A percentile compares a stretch with the other conserved stretches of the same genome.
These are phyloP conservation scores for Globodera ellingtonae DNA, from an alignment of 1,140 invertebrate species.

Conservation along the genomic window DNA sequence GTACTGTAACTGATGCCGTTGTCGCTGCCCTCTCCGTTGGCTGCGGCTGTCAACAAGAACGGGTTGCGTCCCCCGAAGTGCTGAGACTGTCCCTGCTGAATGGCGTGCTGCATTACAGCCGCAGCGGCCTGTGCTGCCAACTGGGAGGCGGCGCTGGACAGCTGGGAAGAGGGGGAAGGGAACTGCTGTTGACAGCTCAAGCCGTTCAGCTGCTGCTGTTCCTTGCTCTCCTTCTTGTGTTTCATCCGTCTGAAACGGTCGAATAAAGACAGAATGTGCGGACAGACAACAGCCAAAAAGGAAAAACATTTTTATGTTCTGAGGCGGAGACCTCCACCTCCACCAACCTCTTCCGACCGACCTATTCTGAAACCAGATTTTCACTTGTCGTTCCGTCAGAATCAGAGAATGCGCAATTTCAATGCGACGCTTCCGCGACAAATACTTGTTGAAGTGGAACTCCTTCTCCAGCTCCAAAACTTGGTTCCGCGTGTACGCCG, in stretches of 20 bases:
- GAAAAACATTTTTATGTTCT: too few relatives aligned
- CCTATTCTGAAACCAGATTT: constrained; percentile 73
- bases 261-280: constrained; percentile 61
- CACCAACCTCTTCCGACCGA: neutral
- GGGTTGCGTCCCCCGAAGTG: neutral
- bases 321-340: too few relatives aligned
- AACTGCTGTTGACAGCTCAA: constrained; percentile 16
- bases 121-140: constrained; percentile 20
- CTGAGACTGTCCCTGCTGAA: constrained; percentile 4
- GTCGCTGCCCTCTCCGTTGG: neutral
- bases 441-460: constrained; percentile 87
- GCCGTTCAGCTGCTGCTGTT: constrained; percentile 10
- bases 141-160: constrained; percentile 11
- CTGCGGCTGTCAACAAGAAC: neutral
- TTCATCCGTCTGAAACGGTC: constrained; percentile 41
- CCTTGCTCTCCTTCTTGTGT: constrained; percentile 48
- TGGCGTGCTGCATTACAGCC: constrained; percentile 35
- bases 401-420: constrained; percentile 85
- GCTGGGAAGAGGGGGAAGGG: constrained; percentile 26
- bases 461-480: constrained; percentile 94
- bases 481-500: constrained; percentile 92
- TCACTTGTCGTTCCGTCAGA: constrained; percentile 84
- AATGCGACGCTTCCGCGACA: constrained; percentile 75
- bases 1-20: neutral
- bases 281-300: too few relatives aligned